A percentile compares a stretch with the other conserved stretches of the same genome.
These are phyloP conservation scores for Euclidia mi DNA, from an alignment of 2,888 invertebrate genomes.

Conservation along the genomic window DNA sequence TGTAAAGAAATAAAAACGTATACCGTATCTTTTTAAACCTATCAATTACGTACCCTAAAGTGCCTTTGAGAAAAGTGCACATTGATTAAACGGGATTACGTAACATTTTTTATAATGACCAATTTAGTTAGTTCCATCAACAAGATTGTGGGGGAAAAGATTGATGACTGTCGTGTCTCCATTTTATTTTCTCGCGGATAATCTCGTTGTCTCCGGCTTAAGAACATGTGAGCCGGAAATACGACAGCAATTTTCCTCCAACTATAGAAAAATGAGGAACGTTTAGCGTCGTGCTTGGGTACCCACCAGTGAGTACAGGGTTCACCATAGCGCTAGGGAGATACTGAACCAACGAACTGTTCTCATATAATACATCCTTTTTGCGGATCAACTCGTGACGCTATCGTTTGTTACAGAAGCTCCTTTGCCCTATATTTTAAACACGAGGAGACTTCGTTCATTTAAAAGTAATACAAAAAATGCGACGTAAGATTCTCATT, in stretches of 20 bases:
- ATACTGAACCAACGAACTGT: constrained; percentile 62
- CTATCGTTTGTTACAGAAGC: constrained; percentile 43
- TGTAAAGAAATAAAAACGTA: too few relatives aligned
- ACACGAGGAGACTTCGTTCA: constrained; percentile 37
- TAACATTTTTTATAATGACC: constrained; percentile 55
- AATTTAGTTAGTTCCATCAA: constrained; percentile 64
- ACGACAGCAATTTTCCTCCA: constrained; percentile 87
- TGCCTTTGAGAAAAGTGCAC: neutral
- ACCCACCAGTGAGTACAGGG: constrained; percentile 69
- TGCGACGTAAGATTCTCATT: constrained; percentile 56
- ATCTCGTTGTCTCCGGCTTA: constrained; percentile 88
- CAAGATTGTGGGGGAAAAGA: constrained; percentile 73
- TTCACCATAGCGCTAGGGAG: constrained; percentile 59
- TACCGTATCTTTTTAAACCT: too few relatives aligned
- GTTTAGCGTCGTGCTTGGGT: constrained; percentile 82
- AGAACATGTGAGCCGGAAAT: constrained; percentile 88
- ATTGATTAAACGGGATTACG: constrained; percentile 4
- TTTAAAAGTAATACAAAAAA: constrained; percentile 36
- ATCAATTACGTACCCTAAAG: too few relatives aligned
- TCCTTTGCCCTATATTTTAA: constrained; percentile 26
- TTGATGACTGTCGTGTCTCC: constrained; percentile 85
- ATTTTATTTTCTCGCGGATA: constrained; percentile 87
- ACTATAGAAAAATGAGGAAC: constrained; percentile 87
- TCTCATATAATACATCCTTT: constrained; percentile 61
- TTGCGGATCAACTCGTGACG: constrained; percentile 54